Conservation (phyloP, 2,888 invertebrate genomes). For the Oasisia sp. region DNA sequence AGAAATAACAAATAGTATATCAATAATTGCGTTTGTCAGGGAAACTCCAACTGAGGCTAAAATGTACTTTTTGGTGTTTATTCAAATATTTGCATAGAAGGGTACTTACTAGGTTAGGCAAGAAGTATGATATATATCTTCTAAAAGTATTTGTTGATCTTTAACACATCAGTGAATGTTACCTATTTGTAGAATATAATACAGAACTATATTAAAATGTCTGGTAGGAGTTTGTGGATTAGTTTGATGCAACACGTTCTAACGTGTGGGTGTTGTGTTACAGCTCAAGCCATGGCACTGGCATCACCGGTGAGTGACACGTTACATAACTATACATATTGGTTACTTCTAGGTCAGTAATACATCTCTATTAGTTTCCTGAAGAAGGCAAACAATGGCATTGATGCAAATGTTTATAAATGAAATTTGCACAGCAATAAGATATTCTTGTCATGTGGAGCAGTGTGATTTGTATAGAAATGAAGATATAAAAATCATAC, state of each 20-base stretch:
- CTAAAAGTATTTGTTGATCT: no score
- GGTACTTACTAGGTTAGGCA: no score
- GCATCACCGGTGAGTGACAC: background rate
- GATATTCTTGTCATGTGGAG: background rate
- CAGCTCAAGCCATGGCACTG: background rate
- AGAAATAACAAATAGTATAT: no score
- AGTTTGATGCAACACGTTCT: background rate
- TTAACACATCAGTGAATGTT: background rate
- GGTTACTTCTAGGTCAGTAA: background rate
- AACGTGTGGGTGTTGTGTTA: background rate
- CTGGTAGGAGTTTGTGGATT: no score
- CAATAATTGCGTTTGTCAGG: no score
- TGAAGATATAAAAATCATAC: background rate
- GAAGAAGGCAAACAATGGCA: background rate
- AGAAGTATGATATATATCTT: no score
- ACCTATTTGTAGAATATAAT: background rate
- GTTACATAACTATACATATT: background rate
- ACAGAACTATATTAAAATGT: background rate
- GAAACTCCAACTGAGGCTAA: no score
- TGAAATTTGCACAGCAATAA: background rate
- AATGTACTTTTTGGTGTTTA: no score
- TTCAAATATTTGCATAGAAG: no score
- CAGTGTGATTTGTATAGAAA: background rate
- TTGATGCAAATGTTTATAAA: background rate
- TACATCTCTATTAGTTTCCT: no score